These are phyloP conservation scores for Chaetodon trifasciatus DNA, from an alignment of 2,797 vertebrate genomes.

Conservation along the genomic window DNA sequence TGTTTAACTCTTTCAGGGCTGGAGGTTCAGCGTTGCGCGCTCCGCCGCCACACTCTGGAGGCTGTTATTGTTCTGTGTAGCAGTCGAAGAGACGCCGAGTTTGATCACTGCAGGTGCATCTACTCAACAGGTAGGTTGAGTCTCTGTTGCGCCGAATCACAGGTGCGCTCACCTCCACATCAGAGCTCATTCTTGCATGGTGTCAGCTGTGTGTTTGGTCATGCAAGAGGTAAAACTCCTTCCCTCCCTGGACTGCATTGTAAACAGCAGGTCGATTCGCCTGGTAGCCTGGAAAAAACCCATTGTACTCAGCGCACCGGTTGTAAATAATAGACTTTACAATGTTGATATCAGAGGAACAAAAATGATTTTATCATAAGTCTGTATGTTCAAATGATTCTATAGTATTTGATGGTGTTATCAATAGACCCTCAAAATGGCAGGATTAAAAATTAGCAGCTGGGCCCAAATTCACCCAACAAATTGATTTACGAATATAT, in stretches of 20 bases:
- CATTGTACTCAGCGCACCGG: background rate
- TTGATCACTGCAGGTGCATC: background rate
- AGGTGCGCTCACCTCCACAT: conserved; percentile 1
- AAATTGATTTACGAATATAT: background rate
- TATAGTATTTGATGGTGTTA: background rate
- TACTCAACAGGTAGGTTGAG: conserved; percentile 57
- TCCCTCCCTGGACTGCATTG: background rate
- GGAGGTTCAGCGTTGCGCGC: conserved; percentile 9
- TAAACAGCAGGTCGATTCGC: background rate
- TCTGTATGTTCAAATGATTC: background rate
- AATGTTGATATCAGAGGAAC: background rate
- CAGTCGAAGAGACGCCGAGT: background rate
- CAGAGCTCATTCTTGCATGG: background rate
- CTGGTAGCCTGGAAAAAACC: background rate
- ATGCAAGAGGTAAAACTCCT: background rate
- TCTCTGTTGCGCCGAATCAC: background rate
- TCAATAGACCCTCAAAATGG: background rate
- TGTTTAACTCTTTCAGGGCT: conserved; percentile 77
- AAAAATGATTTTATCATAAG: background rate
- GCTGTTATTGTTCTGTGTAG: too few relatives aligned
- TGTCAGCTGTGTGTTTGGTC: conserved; percentile 25
- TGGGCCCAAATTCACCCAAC: background rate
- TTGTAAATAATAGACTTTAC: background rate
- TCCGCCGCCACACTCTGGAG: background rate
- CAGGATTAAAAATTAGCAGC: background rate